A percentile compares a stretch with the other conserved stretches of the same genome.
Conservation (phyloP, 2,888 invertebrate species). For the Drosophila hamatofila region DNA sequence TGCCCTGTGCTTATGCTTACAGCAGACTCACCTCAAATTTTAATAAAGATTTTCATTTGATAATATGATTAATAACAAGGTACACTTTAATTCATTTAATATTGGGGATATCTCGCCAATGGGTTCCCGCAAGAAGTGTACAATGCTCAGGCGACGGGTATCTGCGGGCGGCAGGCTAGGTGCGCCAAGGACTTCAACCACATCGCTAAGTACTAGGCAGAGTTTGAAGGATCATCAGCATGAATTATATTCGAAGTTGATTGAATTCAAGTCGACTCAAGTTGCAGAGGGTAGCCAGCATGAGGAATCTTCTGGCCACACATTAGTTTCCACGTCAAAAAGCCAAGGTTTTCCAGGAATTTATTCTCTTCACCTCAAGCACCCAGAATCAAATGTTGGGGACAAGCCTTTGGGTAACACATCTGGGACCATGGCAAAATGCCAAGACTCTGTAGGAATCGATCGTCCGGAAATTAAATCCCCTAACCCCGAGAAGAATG, state of each 20-base stretch:
- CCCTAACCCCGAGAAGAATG: background rate
- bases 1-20: background rate
- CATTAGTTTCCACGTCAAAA: no score
- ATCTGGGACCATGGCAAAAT: background rate
- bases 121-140: no score
- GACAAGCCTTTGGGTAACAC: background rate
- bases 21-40: background rate
- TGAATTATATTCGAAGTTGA: background rate
- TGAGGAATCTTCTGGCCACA: no score
- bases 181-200: background rate
- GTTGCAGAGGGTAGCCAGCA: background rate
- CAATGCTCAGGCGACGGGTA: no score
- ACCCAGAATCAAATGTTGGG: background rate
- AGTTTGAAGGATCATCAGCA: background rate
- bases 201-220: background rate
- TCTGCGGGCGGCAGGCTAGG: background rate
- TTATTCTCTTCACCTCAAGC: background rate
- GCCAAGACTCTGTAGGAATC: background rate
- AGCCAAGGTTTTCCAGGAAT: no score
- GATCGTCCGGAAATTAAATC: background rate
- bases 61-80: background rate
- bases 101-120: background rate
- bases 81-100: background rate
- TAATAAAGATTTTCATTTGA: background rate
- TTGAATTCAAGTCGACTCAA: background rate